Conservation (phyloP, 2,113 vertebrate species). For the Nestor notabilis region DNA sequence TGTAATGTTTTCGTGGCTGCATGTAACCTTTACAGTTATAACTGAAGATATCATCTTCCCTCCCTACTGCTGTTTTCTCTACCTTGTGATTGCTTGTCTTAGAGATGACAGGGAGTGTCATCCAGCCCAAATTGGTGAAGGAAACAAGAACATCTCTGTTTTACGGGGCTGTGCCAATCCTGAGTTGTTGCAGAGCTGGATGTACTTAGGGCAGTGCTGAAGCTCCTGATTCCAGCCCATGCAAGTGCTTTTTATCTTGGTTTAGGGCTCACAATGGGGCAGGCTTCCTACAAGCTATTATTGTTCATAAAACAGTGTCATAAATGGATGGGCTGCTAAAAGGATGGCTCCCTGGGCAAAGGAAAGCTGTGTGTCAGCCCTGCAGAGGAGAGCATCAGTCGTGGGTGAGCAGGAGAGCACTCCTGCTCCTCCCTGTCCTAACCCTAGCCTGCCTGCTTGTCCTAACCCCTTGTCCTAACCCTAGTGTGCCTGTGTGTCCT, state of each 20-base stretch:
- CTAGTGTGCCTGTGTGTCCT: too few relatives aligned
- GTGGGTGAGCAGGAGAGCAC: background rate
- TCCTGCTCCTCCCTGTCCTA: background rate
- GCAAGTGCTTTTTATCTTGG: background rate
- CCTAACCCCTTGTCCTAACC: background rate
- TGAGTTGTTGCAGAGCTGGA: background rate
- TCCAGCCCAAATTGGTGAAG: background rate
- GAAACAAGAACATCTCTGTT: background rate
- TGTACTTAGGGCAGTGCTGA: background rate
- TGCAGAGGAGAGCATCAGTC: background rate
- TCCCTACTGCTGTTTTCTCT: background rate
- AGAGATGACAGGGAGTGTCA: background rate
- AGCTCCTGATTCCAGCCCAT: background rate
- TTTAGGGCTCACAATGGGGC: background rate
- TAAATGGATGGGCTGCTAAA: background rate
- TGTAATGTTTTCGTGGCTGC: background rate
- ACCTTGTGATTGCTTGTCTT: background rate
- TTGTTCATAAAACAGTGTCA: background rate
- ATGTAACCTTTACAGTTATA: background rate
- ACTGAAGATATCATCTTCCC: background rate
- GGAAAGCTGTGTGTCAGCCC: background rate
- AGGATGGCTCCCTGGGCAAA: background rate
- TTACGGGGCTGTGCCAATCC: rapidly evolving
- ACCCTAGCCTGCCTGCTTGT: background rate
- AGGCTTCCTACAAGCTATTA: background rate